phyloP scores from a whole-genome alignment of 2,113 vertebrate species.

The Rhinopomastus cyanomelas region DNA sequence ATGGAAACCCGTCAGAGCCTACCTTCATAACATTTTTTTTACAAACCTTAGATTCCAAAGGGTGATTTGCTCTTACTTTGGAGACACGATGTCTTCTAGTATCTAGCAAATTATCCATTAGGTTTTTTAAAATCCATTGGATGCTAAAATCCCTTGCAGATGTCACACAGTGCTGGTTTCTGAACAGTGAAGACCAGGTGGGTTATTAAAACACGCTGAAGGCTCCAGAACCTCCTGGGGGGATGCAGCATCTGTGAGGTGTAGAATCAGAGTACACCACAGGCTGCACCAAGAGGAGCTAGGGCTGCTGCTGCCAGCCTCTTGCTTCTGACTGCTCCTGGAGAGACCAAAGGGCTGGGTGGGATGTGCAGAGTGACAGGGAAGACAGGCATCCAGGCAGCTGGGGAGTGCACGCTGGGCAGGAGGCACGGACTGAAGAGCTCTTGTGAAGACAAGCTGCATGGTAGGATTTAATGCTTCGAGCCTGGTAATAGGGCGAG shows the following conservation, averaged over 20 bases:
- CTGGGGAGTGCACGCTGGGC: not conserved
- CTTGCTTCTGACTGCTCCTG: not conserved
- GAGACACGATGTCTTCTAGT: not conserved
- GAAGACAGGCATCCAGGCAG: not conserved
- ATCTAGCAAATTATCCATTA: not conserved
- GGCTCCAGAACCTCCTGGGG: not conserved
- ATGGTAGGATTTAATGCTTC: not conserved
- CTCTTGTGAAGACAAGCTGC: not conserved
- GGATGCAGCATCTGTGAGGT: not conserved
- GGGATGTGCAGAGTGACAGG: not conserved
- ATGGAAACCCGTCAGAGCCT: conserved; percentile 43
- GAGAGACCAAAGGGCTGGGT: accelerated
- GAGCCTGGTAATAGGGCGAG: not conserved
- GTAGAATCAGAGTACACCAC: not conserved
- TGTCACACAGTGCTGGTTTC: not conserved
- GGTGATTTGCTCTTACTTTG: not conserved
- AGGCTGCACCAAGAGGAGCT: not conserved
- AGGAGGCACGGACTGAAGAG: not conserved
- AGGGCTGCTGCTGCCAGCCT: not conserved
- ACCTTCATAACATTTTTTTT: not conserved
- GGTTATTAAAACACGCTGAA: not conserved
- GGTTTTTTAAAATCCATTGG: not conserved
- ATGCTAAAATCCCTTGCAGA: not conserved
- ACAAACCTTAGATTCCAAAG: not conserved
- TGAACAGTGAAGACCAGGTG: not conserved